Percentiles rank a stretch among this genome's conserved stretches.
phyloP scores from a whole-genome alignment of 2,888 invertebrate genomes.

The Entomobrya multifasciata region DNA sequence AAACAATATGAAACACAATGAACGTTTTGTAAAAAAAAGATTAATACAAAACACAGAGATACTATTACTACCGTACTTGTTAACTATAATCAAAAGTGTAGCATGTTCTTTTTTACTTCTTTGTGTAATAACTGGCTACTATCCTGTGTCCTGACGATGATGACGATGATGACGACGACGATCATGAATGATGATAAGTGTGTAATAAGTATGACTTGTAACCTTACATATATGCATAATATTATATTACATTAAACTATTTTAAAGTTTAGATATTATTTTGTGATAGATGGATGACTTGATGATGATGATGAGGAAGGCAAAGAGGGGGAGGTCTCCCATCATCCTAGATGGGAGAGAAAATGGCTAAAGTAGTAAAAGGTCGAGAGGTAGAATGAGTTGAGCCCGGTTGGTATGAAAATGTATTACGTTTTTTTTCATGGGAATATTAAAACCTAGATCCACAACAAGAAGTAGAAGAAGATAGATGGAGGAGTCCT shows the following conservation, averaged over 20 bases:
- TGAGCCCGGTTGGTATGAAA: too few species aligned
- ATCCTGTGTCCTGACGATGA: constrained; percentile 17
- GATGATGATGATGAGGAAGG: constrained; percentile 25
- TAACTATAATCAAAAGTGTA: too few species aligned
- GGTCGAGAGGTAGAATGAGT: too few species aligned
- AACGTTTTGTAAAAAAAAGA: constrained; percentile 26
- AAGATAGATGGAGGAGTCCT: background rate
- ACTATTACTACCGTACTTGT: too few species aligned
- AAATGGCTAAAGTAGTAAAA: constrained; percentile 60
- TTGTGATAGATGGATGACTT: constrained; percentile 3
- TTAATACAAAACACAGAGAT: too few species aligned
- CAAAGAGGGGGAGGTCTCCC: background rate
- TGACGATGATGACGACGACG: constrained; percentile 32
- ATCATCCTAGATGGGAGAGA: background rate
- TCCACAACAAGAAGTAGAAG: constrained; percentile 37
- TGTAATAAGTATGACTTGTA: constrained; percentile 33
- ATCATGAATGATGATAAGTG: constrained; percentile 32
- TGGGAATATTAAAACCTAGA: constrained; percentile 75
- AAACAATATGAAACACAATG: constrained; percentile 51
- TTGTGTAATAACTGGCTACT: background rate
- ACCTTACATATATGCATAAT: background rate
- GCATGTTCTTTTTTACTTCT: background rate
- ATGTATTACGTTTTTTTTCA: constrained; percentile 72
- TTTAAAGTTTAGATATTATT: background rate
- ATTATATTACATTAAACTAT: background rate